phyloP scores from a whole-genome alignment of 2,888 invertebrate species.

The Tipula vernalis region DNA sequence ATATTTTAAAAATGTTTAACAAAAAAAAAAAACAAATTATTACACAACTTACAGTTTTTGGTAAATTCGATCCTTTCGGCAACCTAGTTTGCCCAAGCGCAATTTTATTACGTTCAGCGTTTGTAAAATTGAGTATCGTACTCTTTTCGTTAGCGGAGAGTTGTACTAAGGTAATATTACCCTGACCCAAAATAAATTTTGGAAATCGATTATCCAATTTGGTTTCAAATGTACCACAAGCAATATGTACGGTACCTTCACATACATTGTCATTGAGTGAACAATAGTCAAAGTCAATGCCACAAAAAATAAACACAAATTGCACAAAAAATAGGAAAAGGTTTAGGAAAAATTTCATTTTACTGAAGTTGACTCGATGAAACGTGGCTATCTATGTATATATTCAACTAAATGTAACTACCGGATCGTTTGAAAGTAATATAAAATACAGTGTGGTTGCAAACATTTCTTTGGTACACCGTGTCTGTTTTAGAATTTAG shows the following conservation, averaged over 20 bases:
- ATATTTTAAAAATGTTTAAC: too few species aligned
- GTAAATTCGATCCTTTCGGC: neutral
- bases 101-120: neutral
- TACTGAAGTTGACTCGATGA: too few species aligned
- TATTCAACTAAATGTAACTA: too few species aligned
- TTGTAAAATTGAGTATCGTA: neutral
- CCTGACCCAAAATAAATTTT: neutral
- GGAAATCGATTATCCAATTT: neutral
- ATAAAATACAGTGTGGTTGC: too few species aligned
- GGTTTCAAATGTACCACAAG: neutral
- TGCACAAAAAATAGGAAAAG: neutral
- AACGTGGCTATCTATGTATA: too few species aligned
- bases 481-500: too few species aligned
- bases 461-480: too few species aligned
- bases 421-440: too few species aligned
- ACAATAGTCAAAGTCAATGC: neutral
- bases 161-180: neutral
- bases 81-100: neutral
- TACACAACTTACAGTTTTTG: neutral
- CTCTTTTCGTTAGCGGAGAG: neutral
- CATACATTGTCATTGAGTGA: neutral
- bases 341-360: neutral
- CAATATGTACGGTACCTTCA: neutral
- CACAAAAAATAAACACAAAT: neutral
- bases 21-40: too few species aligned